Conservation (phyloP, 2,888 invertebrate species). For the Deilephila porcellus region DNA sequence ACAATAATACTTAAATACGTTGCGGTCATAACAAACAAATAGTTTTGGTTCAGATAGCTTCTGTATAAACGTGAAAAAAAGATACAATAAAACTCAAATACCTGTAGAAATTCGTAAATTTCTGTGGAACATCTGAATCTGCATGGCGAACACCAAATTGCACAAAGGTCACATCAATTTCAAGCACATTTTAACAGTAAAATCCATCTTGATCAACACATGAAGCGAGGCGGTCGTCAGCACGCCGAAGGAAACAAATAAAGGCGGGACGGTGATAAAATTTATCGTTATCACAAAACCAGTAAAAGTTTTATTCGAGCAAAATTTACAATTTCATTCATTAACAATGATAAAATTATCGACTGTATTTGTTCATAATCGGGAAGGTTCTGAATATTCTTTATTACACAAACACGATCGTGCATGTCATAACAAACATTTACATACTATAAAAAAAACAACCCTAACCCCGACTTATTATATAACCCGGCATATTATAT, state of each 20-base stretch:
- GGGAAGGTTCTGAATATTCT: neutral
- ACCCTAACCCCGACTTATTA: too few relatives aligned
- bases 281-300: constrained; percentile 46
- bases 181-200: neutral
- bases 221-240: neutral
- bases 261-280: constrained; percentile 32
- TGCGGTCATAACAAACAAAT: neutral
- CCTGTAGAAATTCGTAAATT: neutral
- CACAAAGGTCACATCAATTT: neutral
- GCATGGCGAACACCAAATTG: neutral
- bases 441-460: neutral
- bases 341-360: neutral
- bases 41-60: neutral
- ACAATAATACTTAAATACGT: constrained; percentile 4
- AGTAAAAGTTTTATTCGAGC: constrained; percentile 44
- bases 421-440: neutral
- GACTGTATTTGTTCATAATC: neutral
- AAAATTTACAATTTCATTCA: constrained; percentile 26
- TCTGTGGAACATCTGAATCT: neutral
- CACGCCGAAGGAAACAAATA: constrained; percentile 13
- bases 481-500: too few relatives aligned
- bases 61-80: neutral
- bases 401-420: neutral
- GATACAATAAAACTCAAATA: neutral
- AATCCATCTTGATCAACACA: neutral